Evolutionary conservation across 2,888 invertebrate species (phyloP), one percentile per base, ranked within the genome.

Genomic region (Cyaniris semiargus): DNA sequence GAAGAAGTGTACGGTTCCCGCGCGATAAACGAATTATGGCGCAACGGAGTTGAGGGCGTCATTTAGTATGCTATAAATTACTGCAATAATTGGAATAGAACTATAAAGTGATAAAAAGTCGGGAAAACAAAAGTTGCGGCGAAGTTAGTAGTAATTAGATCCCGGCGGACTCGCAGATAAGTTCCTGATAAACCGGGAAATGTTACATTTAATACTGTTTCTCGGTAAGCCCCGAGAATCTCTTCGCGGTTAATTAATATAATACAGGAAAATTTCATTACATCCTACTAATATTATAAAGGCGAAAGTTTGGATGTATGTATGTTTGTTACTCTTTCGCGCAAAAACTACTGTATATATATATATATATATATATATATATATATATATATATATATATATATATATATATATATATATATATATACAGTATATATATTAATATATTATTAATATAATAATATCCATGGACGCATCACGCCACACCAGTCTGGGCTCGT

Each of bases 131-230:
- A 71, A 34, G 34, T 71, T 71, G 18, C 31, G 44, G n/a, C 48
- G 6, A 76, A 76, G 76, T 76, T 76, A n/a, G 31, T 56, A 53
- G 21, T 66, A 76, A 76, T 76, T 76, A 76, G 70, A 56, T 76
- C 56, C 70, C 76, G 53, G 34, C 23, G 70, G 58, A 71, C 38
- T 72, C 38, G 7, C 13, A 72, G 71, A 72, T 72, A 72, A 72
- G 60, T 66, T 66, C 1, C 27, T 13, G 44, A 44, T 44, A 44
- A 44, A 44, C 44, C 10, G 60, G 38, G 38, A 44, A 72, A 38
- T 71, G 70, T 70, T 34, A 70, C 70, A 70, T 18, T 31, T 70
- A 34, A 70, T 34, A 70, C 70, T 34, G 70, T 70, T 34, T 10
- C 60, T 66, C 21, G 60, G 60, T 66, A 13, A 66, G 23, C 60